Base-by-base conservation (phyloP, 37 sponge, comb jelly and placozoan species). In the Agelas oroides region DNA sequence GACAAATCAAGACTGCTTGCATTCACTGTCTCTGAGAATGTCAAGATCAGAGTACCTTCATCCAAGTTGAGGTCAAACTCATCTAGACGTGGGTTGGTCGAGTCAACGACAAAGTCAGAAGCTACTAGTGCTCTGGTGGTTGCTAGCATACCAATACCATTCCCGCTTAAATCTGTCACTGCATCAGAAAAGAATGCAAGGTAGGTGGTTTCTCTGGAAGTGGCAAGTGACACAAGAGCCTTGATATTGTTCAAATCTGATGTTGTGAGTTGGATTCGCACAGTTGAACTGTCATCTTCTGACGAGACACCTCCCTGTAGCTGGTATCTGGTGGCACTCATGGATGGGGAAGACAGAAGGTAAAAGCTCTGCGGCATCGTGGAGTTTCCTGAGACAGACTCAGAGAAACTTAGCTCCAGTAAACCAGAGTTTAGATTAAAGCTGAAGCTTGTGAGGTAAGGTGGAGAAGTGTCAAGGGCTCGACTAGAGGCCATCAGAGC, bases 11-110 rank as follows among this genome's bases (percentile, higher is more conserved):
- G 36, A 53, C 81, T 84, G 52, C 86, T 80, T 19, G 84, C 72
- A 71, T 91, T 91, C 28, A 95, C 89, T 32, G 95, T 92, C 81
- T 97, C 97, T 76, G 81, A 58, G 84, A 97, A 97, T 41, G 90
- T 88, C 20, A 97, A 72, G 1, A 89, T 35, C 2, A 97, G 53
- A 11, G 65, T 52, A 46, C 94, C 94, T 59, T 76, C 73, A 72
- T 94, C 92, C 63, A 97, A 64, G 80, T 91, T 82, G 11, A 97
- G 66, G 21, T 60, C 56, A 54, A 92, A 97, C 12, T 30, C 40
- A 16, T 62, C 18, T 23, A 97, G 63, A 13, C 11, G 28, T 24
- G 97, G 97, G 59, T 75, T 24, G 14, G 55, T 84, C 18, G 71
- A 53, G 66, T 97, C 97, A 19, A 66, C 70, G 3, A 68, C 53